Conservation (phyloP, 1,140 invertebrate genomes). For the Bilobella aurantiaca region DNA sequence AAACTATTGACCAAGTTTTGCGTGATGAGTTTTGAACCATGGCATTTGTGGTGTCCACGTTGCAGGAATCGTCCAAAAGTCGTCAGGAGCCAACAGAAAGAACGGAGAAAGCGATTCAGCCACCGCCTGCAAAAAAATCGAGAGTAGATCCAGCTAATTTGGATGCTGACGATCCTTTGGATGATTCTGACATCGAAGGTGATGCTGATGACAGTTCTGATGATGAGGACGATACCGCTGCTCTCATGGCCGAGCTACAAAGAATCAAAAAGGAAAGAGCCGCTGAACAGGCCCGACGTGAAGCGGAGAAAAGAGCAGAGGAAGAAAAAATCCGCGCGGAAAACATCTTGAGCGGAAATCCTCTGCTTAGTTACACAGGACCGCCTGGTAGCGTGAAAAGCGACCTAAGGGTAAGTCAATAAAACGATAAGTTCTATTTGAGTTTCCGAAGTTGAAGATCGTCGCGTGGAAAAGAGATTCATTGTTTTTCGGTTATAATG, state of each 20-base stretch:
- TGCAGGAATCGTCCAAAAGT: too few species aligned
- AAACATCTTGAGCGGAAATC: constrained; percentile 96
- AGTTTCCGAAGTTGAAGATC: too few species aligned
- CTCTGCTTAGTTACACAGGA: constrained; percentile 75
- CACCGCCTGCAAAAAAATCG: constrained; percentile 25
- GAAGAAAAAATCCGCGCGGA: constrained; percentile 96
- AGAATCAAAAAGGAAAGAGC: constrained; percentile 93
- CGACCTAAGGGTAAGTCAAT: too few species aligned
- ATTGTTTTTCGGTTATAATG: too few species aligned
- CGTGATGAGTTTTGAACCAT: too few species aligned
- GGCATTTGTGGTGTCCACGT: too few species aligned
- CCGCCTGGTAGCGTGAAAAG: too few species aligned
- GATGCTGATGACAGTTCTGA: constrained; percentile 54
- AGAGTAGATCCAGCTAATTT: constrained; percentile 59
- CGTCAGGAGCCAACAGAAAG: too few species aligned
- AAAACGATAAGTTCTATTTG: too few species aligned
- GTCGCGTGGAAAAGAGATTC: too few species aligned
- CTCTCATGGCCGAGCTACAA: constrained; percentile 84
- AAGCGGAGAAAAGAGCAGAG: constrained; percentile 79
- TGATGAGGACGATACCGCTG: constrained; percentile 85
- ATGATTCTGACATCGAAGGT: constrained; percentile 58
- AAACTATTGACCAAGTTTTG: too few species aligned
- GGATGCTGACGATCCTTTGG: constrained; percentile 89
- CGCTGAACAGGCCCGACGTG: constrained; percentile 77
- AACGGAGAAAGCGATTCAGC: background rate